Evolutionary conservation across 1,140 invertebrate genomes (phyloP).

Genomic region (Drosophila varians): DNA sequence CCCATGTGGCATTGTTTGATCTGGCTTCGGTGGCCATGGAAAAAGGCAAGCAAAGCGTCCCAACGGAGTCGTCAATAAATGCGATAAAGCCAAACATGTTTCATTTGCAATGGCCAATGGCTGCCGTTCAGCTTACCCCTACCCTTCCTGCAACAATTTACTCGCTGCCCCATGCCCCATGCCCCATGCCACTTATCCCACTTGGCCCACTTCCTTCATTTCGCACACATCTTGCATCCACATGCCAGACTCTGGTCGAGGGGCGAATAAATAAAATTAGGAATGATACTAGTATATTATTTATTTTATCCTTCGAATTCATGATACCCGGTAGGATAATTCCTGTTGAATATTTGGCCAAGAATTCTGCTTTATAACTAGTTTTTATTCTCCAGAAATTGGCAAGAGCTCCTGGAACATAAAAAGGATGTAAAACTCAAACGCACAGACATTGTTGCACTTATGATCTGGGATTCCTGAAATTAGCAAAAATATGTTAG

Average conservation of each 20-base stretch:
- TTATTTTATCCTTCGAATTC: constrained; percentile 27
- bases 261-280: constrained; percentile 19
- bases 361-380: background rate
- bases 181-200: background rate
- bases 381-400: background rate
- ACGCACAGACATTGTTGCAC: constrained; percentile 11
- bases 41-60: constrained; percentile 65
- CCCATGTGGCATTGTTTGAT: constrained; percentile 71
- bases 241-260: background rate
- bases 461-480: background rate
- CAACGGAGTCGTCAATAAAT: constrained; percentile 79
- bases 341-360: constrained; percentile 18
- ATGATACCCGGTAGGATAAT: constrained; percentile 18
- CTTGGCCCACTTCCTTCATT: constrained; percentile 17
- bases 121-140: constrained; percentile 30
- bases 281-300: constrained; percentile 36
- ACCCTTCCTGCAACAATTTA: background rate
- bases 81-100: constrained; percentile 81
- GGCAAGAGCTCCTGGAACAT: background rate
- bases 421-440: background rate
- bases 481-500: constrained; percentile 23
- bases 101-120: constrained; percentile 72
- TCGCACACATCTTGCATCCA: constrained; percentile 53
- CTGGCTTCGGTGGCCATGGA: constrained; percentile 46
- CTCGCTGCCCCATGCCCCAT: too few relatives aligned